Conservation (phyloP, 2,888 invertebrate species). For the Rhingia campestris region DNA sequence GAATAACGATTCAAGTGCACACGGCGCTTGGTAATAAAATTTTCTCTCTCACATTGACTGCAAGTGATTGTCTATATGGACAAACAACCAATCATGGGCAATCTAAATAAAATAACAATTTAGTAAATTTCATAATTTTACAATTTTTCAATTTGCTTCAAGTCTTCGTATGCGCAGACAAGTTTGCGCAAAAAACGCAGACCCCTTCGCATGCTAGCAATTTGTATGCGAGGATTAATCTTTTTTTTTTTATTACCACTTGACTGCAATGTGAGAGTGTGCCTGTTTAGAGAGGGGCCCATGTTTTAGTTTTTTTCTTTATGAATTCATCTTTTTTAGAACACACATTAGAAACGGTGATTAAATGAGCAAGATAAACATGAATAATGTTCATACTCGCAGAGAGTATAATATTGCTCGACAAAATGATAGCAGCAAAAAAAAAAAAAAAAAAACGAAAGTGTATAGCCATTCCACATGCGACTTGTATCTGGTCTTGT, state of each 20-base stretch:
- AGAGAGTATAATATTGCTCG: slow-evolving; percentile 34
- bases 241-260: slow-evolving; percentile 57
- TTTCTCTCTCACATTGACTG: neutral
- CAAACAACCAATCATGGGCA: slow-evolving; percentile 24
- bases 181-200: slow-evolving; percentile 21
- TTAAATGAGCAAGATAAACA: slow-evolving; percentile 68
- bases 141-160: slow-evolving; percentile 53
- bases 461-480: slow-evolving; percentile 27
- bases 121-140: slow-evolving; percentile 63
- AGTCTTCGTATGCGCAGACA: slow-evolving; percentile 12
- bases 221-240: slow-evolving; percentile 50
- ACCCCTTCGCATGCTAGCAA: slow-evolving; percentile 22
- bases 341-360: slow-evolving; percentile 67
- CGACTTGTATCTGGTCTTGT: slow-evolving; percentile 3
- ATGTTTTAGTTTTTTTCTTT: slow-evolving; percentile 20
- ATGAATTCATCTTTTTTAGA: slow-evolving; percentile 7
- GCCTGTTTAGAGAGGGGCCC: slow-evolving; percentile 12
- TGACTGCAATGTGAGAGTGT: slow-evolving; percentile 57
- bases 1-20: slow-evolving; percentile 51
- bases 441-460: slow-evolving; percentile 40
- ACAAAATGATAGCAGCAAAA: neutral
- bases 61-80: slow-evolving; percentile 9
- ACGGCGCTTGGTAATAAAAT: slow-evolving; percentile 65
- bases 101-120: slow-evolving; percentile 67
- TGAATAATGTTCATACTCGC: slow-evolving; percentile 55